Evolutionary conservation across 1,140 invertebrate species (phyloP).

Genomic region (Conus betulinus): DNA sequence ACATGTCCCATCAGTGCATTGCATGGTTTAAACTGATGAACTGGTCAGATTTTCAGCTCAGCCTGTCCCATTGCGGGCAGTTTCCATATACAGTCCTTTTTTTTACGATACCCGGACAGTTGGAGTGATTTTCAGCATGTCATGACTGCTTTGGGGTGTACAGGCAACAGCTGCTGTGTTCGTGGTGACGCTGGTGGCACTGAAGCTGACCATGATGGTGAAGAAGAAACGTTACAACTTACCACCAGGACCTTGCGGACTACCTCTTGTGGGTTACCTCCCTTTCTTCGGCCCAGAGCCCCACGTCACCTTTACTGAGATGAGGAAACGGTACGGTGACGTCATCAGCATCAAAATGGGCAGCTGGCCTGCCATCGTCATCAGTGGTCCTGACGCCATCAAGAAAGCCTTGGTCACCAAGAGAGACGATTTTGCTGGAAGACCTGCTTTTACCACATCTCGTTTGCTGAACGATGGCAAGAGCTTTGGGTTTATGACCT

Average conservation of each 20-base stretch:
- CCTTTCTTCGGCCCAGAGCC: slow-evolving; percentile 54
- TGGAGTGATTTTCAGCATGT: no score
- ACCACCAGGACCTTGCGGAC: slow-evolving; percentile 58
- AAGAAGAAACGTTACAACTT: slow-evolving; percentile 28
- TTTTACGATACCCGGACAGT: not conserved
- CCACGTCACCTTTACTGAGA: slow-evolving; percentile 22
- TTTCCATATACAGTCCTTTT: no score
- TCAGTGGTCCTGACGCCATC: slow-evolving; percentile 52
- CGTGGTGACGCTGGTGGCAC: slow-evolving; percentile 12
- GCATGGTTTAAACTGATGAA: no score
- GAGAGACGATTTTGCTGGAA: slow-evolving; percentile 52
- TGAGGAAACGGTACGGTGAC: slow-evolving; percentile 54
- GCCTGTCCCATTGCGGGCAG: no score
- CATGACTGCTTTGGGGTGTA: no score
- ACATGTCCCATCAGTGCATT: no score
- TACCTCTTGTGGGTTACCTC: slow-evolving; percentile 62
- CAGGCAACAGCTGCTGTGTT: slow-evolving; percentile 1
- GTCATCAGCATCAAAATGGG: slow-evolving; percentile 56
- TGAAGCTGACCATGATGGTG: not conserved
- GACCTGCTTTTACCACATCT: slow-evolving; percentile 48
- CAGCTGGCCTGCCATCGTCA: slow-evolving; percentile 49
- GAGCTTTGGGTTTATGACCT: slow-evolving; percentile 26
- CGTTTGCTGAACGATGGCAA: slow-evolving; percentile 39
- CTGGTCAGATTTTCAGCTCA: no score
- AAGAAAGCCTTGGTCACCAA: slow-evolving; percentile 48